phyloP scores from a whole-genome alignment of 2,888 invertebrate genomes.

The Dusona sp. region DNA sequence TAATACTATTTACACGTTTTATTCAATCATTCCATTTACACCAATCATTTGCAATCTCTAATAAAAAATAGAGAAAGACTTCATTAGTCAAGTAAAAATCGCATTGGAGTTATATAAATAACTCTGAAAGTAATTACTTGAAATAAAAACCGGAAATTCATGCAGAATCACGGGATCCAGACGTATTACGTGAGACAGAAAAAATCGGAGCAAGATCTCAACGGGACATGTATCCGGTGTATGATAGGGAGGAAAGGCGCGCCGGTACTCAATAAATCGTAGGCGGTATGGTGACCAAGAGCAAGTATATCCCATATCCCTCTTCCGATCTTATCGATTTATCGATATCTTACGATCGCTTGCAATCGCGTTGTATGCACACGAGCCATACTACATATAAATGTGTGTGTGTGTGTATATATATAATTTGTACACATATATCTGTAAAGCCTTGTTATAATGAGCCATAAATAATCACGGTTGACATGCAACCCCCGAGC shows the following conservation, averaged over 20 bases:
- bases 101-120: neutral
- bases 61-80: too few species aligned
- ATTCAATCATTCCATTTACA: neutral
- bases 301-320: slow-evolving; percentile 73
- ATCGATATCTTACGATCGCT: slow-evolving; percentile 74
- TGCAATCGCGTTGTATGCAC: slow-evolving; percentile 61
- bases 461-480: slow-evolving; percentile 81
- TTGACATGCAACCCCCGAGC: slow-evolving; percentile 72
- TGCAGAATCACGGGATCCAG: neutral
- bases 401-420: slow-evolving; percentile 53
- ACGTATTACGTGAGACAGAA: slow-evolving; percentile 13
- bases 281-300: slow-evolving; percentile 71
- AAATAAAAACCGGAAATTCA: neutral
- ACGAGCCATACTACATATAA: slow-evolving; percentile 27
- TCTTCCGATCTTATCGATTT: slow-evolving; percentile 76
- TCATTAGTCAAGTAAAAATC: neutral
- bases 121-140: neutral
- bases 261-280: slow-evolving; percentile 38
- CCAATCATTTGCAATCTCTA: too few species aligned
- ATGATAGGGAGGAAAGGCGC: slow-evolving; percentile 1
- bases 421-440: slow-evolving; percentile 37
- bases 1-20: neutral
- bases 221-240: slow-evolving; percentile 2
- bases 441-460: slow-evolving; percentile 76
- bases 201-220: slow-evolving; percentile 21